Percentiles rank a stretch among this genome's conserved stretches.
Conservation (phyloP, 2,113 vertebrate species). For the Polyodon spathula region DNA sequence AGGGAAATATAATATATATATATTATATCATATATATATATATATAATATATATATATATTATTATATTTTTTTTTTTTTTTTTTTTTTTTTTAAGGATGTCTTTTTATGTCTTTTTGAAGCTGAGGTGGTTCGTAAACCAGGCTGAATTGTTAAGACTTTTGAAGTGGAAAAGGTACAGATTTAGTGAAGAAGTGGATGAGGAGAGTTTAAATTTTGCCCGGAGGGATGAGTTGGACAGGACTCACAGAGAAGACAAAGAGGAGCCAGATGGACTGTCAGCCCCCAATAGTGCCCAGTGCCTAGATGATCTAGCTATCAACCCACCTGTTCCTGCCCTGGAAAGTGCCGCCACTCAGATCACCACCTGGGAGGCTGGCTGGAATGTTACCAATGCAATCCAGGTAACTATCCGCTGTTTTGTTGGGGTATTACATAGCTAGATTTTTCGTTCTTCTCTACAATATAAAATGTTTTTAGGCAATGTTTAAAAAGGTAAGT, state of each 20-base stretch:
- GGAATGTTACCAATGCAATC: slow-evolving; percentile 66
- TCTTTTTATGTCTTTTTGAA: slow-evolving; percentile 22
- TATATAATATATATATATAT: too few relatives aligned
- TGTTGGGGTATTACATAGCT: too few relatives aligned
- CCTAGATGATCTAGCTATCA: slow-evolving; percentile 21
- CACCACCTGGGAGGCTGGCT: slow-evolving; percentile 66
- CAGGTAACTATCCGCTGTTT: slow-evolving; percentile 41
- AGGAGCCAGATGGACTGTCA: slow-evolving; percentile 19
- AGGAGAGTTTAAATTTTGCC: slow-evolving; percentile 58
- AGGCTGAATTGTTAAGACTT: slow-evolving; percentile 19
- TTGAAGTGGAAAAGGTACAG: slow-evolving; percentile 23
- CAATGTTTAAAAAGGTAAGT: too few relatives aligned
- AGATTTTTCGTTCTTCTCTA: too few relatives aligned
- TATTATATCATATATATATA: too few relatives aligned
- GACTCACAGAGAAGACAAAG: slow-evolving; percentile 33
- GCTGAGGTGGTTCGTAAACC: slow-evolving; percentile 16
- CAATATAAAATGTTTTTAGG: too few relatives aligned
- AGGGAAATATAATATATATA: too few relatives aligned
- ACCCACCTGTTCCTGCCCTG: slow-evolving; percentile 20
- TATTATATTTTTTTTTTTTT: too few relatives aligned
- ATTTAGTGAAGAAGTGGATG: slow-evolving; percentile 32
- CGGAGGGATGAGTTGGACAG: slow-evolving; percentile 51
- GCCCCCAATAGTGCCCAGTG: slow-evolving; percentile 22
- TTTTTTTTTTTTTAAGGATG: slow-evolving; percentile 31
- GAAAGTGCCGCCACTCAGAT: slow-evolving; percentile 31